Evolutionary conservation across 2,113 vertebrate species (phyloP).

Genomic region (Pelecanoides urinatrix): DNA sequence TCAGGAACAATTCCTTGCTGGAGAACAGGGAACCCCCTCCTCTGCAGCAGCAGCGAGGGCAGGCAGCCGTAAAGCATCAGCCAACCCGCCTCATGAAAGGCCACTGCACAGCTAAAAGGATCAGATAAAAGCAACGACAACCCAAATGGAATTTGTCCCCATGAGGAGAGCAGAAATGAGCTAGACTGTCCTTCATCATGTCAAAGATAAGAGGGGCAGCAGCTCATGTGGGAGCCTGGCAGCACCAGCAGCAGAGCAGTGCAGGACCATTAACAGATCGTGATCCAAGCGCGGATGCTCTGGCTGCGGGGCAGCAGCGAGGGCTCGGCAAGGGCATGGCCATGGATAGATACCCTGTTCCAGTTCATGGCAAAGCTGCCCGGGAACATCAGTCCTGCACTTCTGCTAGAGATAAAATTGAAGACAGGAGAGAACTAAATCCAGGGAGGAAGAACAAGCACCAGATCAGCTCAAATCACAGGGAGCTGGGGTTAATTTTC

Average conservation of each 20-base stretch:
- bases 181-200: not conserved
- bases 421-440: not conserved
- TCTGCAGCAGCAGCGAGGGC: not conserved
- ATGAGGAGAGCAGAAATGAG: not conserved
- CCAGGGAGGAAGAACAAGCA: not conserved
- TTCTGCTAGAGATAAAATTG: not conserved
- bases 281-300: rapidly evolving
- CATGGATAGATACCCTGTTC: not conserved
- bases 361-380: not conserved
- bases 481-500: not conserved
- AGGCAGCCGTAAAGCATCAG: not conserved
- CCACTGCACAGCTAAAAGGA: not conserved
- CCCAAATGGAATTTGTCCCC: not conserved
- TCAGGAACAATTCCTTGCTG: not conserved
- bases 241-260: not conserved
- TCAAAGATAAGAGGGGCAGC: not conserved
- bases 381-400: not conserved
- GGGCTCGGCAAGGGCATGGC: not conserved
- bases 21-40: not conserved
- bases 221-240: not conserved
- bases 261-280: rapidly evolving
- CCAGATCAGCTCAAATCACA: not conserved
- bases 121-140: not conserved
- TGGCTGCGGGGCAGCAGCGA: not conserved
- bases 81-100: not conserved